A percentile compares a stretch with the other conserved stretches of the same genome.
phyloP scores from a whole-genome alignment of 37 sponge, comb jelly and placozoan genomes.

The Eunapius fragilis region DNA sequence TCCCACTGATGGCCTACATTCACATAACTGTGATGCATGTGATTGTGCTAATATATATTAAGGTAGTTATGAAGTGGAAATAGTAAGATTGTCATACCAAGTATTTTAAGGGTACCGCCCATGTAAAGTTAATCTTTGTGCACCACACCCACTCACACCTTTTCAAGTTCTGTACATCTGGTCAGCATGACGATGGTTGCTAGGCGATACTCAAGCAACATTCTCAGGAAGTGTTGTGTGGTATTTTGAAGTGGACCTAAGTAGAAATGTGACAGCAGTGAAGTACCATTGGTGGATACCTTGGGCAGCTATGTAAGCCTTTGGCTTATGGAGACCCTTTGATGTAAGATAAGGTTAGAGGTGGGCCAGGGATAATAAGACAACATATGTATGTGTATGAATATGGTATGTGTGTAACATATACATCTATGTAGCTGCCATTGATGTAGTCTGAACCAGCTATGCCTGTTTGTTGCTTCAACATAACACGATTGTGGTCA shows the following conservation, averaged over 20 bases:
- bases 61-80: too few relatives aligned
- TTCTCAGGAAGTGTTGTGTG: neutral
- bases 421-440: slow-evolving; percentile 3
- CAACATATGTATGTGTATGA: neutral
- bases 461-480: neutral
- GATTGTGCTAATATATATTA: too few relatives aligned
- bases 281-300: neutral
- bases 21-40: too few relatives aligned
- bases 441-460: slow-evolving; percentile 7
- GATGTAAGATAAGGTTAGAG: neutral
- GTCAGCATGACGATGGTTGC: slow-evolving; percentile 6
- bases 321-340: neutral
- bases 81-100: too few relatives aligned
- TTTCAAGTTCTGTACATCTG: neutral
- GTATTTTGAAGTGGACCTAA: neutral
- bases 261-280: neutral
- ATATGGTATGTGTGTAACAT: neutral
- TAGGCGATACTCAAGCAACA: neutral
- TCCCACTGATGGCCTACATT: too few relatives aligned
- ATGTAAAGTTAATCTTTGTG: too few relatives aligned
- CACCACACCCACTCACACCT: neutral
- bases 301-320: neutral
- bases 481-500: neutral
- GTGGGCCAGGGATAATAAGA: too few relatives aligned
- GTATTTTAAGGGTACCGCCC: too few relatives aligned